These are phyloP conservation scores for Halocynthia aurantium DNA, from an alignment of 23 tunicate genomes.

Conservation along the genomic window DNA sequence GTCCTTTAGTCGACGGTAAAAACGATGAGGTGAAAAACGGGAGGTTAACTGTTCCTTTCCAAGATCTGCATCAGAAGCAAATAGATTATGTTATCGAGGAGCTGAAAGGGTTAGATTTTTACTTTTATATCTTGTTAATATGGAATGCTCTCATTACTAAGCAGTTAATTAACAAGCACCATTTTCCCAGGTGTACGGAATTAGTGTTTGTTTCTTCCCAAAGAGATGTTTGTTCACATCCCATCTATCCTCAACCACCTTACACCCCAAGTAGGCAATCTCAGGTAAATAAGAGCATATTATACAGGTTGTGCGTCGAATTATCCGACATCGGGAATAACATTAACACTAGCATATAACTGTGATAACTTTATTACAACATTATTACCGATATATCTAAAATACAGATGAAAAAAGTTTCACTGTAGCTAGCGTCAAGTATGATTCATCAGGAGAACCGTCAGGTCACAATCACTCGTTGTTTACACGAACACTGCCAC, in stretches of 20 bases:
- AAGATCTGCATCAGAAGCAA: conserved; percentile 26
- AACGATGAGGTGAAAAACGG: conserved; percentile 17
- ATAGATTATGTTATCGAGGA: conserved; percentile 24
- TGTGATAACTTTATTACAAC: too few relatives aligned
- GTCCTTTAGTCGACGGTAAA: conserved; percentile 55
- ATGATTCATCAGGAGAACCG: too few relatives aligned
- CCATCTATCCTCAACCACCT: conserved; percentile 83
- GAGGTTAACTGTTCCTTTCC: conserved; percentile 12
- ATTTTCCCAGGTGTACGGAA: conserved; percentile 18
- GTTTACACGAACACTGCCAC: too few relatives aligned
- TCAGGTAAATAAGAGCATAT: background rate
- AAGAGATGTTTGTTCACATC: conserved; percentile 62
- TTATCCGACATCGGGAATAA: too few relatives aligned
- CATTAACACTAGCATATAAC: too few relatives aligned
- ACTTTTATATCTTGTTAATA: background rate
- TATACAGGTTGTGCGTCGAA: too few relatives aligned
- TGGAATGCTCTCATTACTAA: background rate
- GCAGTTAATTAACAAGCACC: background rate
- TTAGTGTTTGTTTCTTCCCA: conserved; percentile 64
- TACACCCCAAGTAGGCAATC: conserved; percentile 2
- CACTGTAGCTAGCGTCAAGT: too few relatives aligned
- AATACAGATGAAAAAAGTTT: too few relatives aligned
- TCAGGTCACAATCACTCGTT: too few relatives aligned
- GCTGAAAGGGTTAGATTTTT: conserved; percentile 20
- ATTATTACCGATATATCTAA: too few relatives aligned